These are phyloP conservation scores for Tamandua tetradactyla DNA, from an alignment of 2,797 vertebrate species.

Conservation along the genomic window DNA sequence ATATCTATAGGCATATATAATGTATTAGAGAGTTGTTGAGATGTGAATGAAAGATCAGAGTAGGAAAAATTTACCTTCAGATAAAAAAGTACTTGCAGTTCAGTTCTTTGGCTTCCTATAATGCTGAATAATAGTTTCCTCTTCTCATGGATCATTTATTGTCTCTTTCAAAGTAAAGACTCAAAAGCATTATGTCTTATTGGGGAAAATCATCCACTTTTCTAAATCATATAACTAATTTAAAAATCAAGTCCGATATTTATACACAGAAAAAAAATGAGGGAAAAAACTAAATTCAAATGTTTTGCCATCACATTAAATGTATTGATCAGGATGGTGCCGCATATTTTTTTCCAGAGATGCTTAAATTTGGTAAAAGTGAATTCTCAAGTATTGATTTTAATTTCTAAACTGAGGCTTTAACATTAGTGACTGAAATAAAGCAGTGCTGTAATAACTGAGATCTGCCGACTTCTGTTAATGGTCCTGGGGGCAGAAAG, in stretches of 20 bases:
- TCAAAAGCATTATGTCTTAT: background rate
- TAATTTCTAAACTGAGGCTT: background rate
- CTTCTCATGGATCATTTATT: background rate
- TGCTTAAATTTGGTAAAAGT: background rate
- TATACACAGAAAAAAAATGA: background rate
- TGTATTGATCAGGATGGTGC: background rate
- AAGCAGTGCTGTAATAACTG: background rate
- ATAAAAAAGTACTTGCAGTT: background rate
- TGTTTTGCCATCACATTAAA: background rate
- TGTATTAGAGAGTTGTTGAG: background rate
- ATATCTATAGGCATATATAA: background rate
- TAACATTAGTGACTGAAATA: background rate
- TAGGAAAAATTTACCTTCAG: background rate
- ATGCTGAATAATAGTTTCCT: background rate
- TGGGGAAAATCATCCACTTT: background rate
- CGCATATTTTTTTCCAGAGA: background rate
- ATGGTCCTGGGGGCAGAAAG: background rate
- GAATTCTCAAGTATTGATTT: background rate
- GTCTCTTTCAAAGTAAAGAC: constrained; percentile 7
- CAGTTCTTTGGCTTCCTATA: background rate
- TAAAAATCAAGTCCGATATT: background rate
- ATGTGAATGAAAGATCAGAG: background rate
- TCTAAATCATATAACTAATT: background rate
- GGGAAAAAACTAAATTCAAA: background rate
- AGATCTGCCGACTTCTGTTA: background rate